Evolutionary conservation across 2,888 invertebrate species (phyloP).

Genomic region (Oeneis ivallda): DNA sequence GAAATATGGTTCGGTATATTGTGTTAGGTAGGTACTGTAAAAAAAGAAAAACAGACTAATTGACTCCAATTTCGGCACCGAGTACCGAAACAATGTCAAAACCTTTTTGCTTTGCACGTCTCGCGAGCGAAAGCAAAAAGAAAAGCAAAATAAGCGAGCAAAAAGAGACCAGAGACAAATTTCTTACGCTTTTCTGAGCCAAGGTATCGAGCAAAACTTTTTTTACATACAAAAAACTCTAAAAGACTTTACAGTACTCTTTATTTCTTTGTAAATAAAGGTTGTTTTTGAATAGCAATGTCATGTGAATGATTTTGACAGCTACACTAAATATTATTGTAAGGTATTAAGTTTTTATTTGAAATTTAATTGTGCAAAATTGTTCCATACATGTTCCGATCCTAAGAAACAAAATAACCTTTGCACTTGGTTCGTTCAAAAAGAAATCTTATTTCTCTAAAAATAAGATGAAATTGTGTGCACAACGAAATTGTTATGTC

Average conservation of each 20-base stretch:
- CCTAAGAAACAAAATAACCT: conserved; percentile 45
- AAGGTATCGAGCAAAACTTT: conserved; percentile 42
- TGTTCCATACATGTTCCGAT: conserved; percentile 69
- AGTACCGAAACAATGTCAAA: conserved; percentile 70
- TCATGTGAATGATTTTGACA: conserved; percentile 13
- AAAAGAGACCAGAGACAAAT: conserved; percentile 66
- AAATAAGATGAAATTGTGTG: conserved; percentile 17
- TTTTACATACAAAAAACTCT: conserved; percentile 29
- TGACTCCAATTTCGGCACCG: conserved; percentile 68
- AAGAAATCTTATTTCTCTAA: conserved; percentile 14
- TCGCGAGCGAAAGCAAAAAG: conserved; percentile 51
- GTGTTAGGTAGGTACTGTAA: neutral
- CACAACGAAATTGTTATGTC: conserved; percentile 31
- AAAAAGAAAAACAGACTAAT: conserved; percentile 45
- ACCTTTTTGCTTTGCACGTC: conserved; percentile 69
- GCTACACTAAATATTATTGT: conserved; percentile 37
- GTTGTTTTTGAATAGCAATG: conserved; percentile 25
- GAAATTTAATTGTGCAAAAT: conserved; percentile 73
- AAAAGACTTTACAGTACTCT: neutral
- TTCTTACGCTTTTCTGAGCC: conserved; percentile 72
- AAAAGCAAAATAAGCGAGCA: conserved; percentile 48
- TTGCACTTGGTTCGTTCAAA: conserved; percentile 18
- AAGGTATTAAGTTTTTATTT: conserved; percentile 60
- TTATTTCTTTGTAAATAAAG: conserved; percentile 29
- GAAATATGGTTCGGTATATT: too few relatives aligned